A percentile compares a stretch with the other conserved stretches of the same genome.
These are phyloP conservation scores for Oryzias dopingdopingensis DNA, from an alignment of 2,797 vertebrate species.

Conservation along the genomic window DNA sequence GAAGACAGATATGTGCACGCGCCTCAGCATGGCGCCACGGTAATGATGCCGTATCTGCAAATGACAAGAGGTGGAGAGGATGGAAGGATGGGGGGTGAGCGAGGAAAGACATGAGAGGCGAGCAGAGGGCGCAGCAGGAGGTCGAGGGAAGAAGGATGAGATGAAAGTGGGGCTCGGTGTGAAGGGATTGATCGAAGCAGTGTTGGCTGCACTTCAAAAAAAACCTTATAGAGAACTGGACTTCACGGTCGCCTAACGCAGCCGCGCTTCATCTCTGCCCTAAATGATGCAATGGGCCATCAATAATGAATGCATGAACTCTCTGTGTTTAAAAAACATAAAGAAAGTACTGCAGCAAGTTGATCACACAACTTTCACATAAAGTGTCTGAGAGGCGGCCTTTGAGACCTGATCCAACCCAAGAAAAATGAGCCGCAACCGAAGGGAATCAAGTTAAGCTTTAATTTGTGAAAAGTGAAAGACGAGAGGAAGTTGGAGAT, in stretches of 20 bases:
- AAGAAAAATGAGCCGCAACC: too few species aligned
- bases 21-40: neutral
- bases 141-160: slow-evolving; percentile 5
- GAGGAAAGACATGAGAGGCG: neutral
- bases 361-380: too few species aligned
- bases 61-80: neutral
- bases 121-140: slow-evolving; percentile 1
- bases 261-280: neutral
- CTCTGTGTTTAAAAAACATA: neutral
- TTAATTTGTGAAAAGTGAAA: too few species aligned
- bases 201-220: neutral
- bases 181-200: neutral
- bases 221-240: neutral
- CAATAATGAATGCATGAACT: neutral
- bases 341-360: too few species aligned
- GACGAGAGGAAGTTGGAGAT: too few species aligned
- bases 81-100: neutral
- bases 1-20: too few species aligned
- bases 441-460: too few species aligned
- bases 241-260: neutral
- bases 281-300: neutral
- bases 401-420: too few species aligned
- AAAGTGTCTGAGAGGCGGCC: too few species aligned
- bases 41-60: neutral
- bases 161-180: slow-evolving; percentile 2